Evolutionary conservation across 1,140 invertebrate species (phyloP).

Genomic region (Drosophila melanica): DNA sequence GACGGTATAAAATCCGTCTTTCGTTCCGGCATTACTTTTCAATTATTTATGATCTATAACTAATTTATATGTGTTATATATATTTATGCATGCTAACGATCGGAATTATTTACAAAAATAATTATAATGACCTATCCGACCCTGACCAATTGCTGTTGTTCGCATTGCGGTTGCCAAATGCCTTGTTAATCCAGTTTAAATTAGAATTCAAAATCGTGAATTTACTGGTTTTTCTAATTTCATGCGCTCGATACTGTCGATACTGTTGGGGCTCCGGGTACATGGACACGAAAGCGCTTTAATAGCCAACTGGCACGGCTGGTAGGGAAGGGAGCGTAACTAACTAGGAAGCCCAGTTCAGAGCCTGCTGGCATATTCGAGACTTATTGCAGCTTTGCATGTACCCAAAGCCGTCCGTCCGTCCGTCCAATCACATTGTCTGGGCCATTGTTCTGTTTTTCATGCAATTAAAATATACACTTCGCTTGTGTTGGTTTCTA

Average conservation of each 20-base stretch:
- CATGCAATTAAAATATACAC: slow-evolving; percentile 71
- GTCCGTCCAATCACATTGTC: slow-evolving; percentile 21
- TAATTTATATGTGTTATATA: neutral
- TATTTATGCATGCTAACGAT: neutral
- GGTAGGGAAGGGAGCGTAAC: neutral
- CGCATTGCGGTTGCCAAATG: slow-evolving; percentile 43
- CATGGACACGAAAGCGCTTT: slow-evolving; percentile 8
- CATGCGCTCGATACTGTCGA: neutral
- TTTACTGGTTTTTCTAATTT: slow-evolving; percentile 12
- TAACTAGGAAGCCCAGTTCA: slow-evolving; percentile 11
- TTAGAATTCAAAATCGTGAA: slow-evolving; percentile 38
- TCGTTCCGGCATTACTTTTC: too few species aligned
- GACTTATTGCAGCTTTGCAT: slow-evolving; percentile 46
- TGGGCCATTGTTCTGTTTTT: slow-evolving; percentile 69
- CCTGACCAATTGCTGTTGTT: slow-evolving; percentile 38
- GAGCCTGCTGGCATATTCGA: slow-evolving; percentile 11
- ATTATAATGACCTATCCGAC: slow-evolving; percentile 37
- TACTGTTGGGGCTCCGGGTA: slow-evolving; percentile 32
- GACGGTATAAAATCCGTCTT: too few species aligned
- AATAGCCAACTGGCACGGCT: neutral
- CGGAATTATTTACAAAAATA: slow-evolving; percentile 20
- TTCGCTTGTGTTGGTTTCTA: slow-evolving; percentile 54
- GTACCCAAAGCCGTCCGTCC: slow-evolving; percentile 26
- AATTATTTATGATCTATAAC: neutral
- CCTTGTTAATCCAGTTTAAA: slow-evolving; percentile 35